These are phyloP conservation scores for Pelosia muscerda DNA, from an alignment of 2,888 invertebrate species.

Conservation along the genomic window DNA sequence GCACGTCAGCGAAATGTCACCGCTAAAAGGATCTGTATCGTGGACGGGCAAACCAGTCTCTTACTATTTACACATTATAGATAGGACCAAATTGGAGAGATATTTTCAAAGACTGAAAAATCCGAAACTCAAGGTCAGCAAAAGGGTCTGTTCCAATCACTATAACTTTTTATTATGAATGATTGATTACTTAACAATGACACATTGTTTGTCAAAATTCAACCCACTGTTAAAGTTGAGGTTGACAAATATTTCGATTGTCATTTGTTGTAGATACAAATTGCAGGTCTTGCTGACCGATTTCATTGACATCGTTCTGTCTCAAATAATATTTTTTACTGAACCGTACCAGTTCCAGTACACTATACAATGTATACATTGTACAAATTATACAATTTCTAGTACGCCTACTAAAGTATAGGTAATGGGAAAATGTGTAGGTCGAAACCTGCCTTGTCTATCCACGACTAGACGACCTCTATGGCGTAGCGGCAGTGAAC, in stretches of 20 bases:
- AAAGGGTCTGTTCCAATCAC: slow-evolving; percentile 84
- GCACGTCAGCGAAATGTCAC: slow-evolving; percentile 98
- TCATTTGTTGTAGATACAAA: not conserved
- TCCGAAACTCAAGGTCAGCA: slow-evolving; percentile 91
- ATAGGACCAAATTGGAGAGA: slow-evolving; percentile 98
- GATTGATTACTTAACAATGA: slow-evolving; percentile 18
- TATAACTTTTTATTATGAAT: slow-evolving; percentile 40
- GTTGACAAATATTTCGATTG: not conserved
- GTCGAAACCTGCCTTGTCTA: too few relatives aligned
- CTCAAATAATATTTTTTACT: not conserved
- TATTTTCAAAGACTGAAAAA: slow-evolving; percentile 98
- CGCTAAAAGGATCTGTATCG: slow-evolving; percentile 97
- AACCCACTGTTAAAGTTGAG: not conserved
- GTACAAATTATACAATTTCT: too few relatives aligned
- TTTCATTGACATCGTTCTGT: not conserved
- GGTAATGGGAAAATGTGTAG: too few relatives aligned
- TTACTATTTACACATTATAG: slow-evolving; percentile 99
- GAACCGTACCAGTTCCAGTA: not conserved
- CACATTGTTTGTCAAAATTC: slow-evolving; percentile 14
- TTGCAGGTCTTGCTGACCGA: not conserved
- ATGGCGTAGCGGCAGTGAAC: too few relatives aligned
- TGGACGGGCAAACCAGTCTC: slow-evolving; percentile 99
- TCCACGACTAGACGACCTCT: too few relatives aligned
- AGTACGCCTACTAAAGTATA: too few relatives aligned
- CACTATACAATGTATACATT: too few relatives aligned